Conservation (phyloP, 1,140 invertebrate species). For the Camponotus pennsylvanicus region DNA sequence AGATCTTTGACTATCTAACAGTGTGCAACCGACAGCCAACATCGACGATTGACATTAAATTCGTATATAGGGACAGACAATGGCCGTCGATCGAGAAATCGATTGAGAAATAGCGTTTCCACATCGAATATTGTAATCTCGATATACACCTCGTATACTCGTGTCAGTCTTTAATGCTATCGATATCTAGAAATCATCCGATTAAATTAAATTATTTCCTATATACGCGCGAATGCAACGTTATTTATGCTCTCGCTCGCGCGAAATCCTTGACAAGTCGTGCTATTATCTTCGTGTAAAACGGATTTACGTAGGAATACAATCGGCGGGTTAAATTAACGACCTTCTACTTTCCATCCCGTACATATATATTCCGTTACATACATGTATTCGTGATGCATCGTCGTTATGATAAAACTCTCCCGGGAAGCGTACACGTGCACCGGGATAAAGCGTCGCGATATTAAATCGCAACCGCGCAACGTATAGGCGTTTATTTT, state of each 20-base stretch:
- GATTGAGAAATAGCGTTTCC: background rate
- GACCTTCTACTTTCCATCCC: slow-evolving; percentile 41
- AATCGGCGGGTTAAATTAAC: slow-evolving; percentile 59
- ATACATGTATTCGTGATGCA: slow-evolving; percentile 25
- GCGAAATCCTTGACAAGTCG: slow-evolving; percentile 42
- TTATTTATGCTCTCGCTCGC: slow-evolving; percentile 10
- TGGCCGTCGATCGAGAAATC: background rate
- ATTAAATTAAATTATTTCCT: slow-evolving; percentile 52
- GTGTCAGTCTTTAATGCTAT: background rate
- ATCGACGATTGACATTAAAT: slow-evolving; percentile 19
- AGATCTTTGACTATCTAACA: slow-evolving; percentile 36
- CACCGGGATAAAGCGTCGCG: slow-evolving; percentile 37
- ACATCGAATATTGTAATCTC: slow-evolving; percentile 43
- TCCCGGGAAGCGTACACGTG: slow-evolving; percentile 28
- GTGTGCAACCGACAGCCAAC: slow-evolving; percentile 35
- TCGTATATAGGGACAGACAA: slow-evolving; percentile 41
- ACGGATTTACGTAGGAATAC: slow-evolving; percentile 54
- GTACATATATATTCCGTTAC: background rate
- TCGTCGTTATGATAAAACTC: slow-evolving; percentile 57
- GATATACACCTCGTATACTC: slow-evolving; percentile 4
- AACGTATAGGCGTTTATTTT: slow-evolving; percentile 43
- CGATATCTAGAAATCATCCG: slow-evolving; percentile 27
- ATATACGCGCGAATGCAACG: background rate
- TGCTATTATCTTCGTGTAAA: slow-evolving; percentile 53
- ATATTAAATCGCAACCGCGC: slow-evolving; percentile 62